These are phyloP conservation scores for Anaspis maculata DNA, from an alignment of 2,888 invertebrate species.

Conservation along the genomic window DNA sequence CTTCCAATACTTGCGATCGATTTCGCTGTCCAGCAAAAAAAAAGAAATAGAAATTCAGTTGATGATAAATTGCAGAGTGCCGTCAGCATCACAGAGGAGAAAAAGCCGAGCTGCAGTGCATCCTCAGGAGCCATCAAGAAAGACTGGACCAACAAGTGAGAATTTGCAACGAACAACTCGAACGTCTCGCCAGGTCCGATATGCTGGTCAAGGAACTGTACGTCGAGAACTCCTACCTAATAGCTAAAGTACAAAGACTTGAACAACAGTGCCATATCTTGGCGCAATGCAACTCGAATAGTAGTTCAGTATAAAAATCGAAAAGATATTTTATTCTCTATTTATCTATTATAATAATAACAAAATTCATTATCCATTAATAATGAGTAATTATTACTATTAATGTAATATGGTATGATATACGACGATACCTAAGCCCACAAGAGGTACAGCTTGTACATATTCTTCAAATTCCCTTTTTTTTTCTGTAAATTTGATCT, in stretches of 20 bases:
- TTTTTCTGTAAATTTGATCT: no score
- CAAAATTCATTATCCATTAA: no score
- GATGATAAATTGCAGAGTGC: slow-evolving; percentile 45
- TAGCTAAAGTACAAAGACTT: slow-evolving; percentile 52
- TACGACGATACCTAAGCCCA: no score
- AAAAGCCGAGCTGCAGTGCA: slow-evolving; percentile 45
- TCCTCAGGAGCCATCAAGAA: slow-evolving; percentile 47
- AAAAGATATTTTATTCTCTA: no score
- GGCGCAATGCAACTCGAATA: slow-evolving; percentile 35
- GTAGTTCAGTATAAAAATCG: slow-evolving; percentile 27
- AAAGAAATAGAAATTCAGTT: no score
- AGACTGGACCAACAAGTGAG: slow-evolving; percentile 48
- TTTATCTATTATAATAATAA: no score
- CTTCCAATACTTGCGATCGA: no score
- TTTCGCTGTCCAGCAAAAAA: no score
- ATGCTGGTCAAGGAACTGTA: slow-evolving; percentile 73
- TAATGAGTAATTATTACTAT: no score
- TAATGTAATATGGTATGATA: no score
- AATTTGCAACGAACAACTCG: slow-evolving; percentile 50
- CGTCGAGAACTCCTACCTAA: slow-evolving; percentile 74
- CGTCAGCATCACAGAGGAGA: slow-evolving; percentile 50
- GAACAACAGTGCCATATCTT: slow-evolving; percentile 49
- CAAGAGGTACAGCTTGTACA: no score
- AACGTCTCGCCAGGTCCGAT: slow-evolving; percentile 65
- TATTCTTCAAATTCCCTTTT: no score